Evolutionary conservation across 1,140 invertebrate genomes (phyloP), one percentile per base, ranked within the genome.

Genomic region (Listronotus bonariensis): DNA sequence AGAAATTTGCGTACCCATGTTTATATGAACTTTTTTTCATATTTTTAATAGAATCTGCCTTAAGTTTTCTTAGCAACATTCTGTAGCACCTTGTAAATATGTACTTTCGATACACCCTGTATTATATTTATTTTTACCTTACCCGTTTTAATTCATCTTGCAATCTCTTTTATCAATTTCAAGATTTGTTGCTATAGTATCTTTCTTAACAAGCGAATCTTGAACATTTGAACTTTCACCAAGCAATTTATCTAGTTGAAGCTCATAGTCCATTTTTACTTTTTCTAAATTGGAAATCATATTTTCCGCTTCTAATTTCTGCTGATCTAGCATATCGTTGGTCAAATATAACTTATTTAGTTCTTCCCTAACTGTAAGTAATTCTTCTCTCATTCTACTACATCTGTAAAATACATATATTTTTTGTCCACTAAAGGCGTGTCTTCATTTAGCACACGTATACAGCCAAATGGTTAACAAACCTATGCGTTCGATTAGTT

Each of bases 261-360:
- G 79, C 78, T 92, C 90, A 20, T 91, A 75, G 59, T 92, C 90
- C 49, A 83, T 86, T 81, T 89, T 89, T 55, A 84, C 85, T 77
- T 92, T 92, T 77, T 94, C 91, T 67, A 91, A 83, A 70, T 88
- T 84, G 20, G 84, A 80, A 14, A 92, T 84, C 11, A 92, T 78
- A 71, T 81, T 83, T 59, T 92, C 90, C 0, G 85, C 83, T 77
- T 93, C 91, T 17, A 87, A 70, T 75, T 91, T 90, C 68, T 92
- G 90, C 74, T 92, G 90, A 65, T 92, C 90, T 1, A 93, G 75
- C 72, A 93, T 80, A 74, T 93, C 91, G 43, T 87, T 84, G 0
- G 85, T 81, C 0, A 92, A 77, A 61, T 87, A 84, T 0, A 86
- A 80, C 72, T 89, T 89, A 74, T 88, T 90, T 0, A 92, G 78